Evolutionary conservation across 2,113 vertebrate genomes (phyloP).

Genomic region (Leiothrix lutea): DNA sequence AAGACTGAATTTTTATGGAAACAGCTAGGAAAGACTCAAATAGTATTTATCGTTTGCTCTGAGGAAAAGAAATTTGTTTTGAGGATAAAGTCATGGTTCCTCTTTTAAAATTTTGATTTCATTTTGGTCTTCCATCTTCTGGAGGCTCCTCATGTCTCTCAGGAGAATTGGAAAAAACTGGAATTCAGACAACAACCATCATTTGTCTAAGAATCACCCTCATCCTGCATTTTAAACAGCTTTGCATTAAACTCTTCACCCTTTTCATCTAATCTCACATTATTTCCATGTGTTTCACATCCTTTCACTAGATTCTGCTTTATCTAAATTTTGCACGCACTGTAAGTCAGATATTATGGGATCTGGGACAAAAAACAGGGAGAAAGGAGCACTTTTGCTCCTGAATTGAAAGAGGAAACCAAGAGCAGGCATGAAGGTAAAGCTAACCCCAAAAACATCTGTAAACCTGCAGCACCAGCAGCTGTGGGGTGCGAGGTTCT

Average conservation of each 20-base stretch:
- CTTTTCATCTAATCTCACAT: background rate
- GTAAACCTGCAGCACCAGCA: background rate
- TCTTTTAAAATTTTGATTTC: background rate
- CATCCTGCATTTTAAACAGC: background rate
- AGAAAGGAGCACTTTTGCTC: background rate
- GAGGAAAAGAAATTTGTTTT: background rate
- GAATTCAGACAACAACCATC: background rate
- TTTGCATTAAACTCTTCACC: background rate
- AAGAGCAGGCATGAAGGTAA: background rate
- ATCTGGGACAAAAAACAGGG: background rate
- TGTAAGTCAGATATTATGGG: background rate
- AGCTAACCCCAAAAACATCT: background rate
- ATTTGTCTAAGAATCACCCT: background rate
- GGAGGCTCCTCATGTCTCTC: background rate
- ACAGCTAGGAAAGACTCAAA: background rate
- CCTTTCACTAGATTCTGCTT: background rate
- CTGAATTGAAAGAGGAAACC: background rate
- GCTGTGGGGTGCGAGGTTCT: background rate
- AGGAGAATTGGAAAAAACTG: background rate
- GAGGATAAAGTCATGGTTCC: background rate
- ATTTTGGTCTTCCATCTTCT: background rate
- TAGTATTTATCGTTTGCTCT: background rate
- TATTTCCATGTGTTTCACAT: background rate
- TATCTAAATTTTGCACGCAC: background rate
- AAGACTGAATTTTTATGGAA: background rate